Evolutionary conservation across 2,888 invertebrate species (phyloP), one percentile per base, ranked within the genome.

Genomic region (Chromoteleia sp.): DNA sequence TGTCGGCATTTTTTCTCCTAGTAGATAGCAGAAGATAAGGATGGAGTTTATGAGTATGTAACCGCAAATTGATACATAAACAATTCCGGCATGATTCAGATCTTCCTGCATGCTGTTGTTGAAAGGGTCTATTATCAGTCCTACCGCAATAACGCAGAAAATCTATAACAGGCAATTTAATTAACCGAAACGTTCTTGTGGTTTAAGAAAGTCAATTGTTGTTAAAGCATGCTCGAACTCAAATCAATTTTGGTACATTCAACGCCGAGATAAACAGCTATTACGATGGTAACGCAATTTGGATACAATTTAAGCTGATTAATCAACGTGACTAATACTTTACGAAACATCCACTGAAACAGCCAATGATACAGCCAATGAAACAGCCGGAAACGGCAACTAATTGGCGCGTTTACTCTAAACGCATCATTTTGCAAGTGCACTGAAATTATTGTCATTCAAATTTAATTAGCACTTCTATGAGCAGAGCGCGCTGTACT

Each of bases 31-130:
- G 83, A 94, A 89, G 67, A 95, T 92, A 82, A 95, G 87, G 52
- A 95, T 93, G 0, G 93, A 92, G 71, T 94, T 94, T 89, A 95
- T 94, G 83, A 95, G 93, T 86, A 95, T 94, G 89, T 93, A 95
- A 80, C 95, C 94, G 21, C 94, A 94, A 88, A 94, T 94, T 5
- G 95, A 93, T 3, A 94, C 94, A 91, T 94, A 95, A 89, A 95
- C 94, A 83, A 95, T 92, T 0, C 94, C 95, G 41, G 94, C 93
- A 87, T 95, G 93, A 30, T 82, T 77, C 21, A 91, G 93, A 89
- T 88, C 92, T 52, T 93, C 93, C 54, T 86, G 84, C 81, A 86
- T 84, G 39, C 75, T 68, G 14, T 93, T 92, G 86, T 93, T 93
- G 52, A 94, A 93, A 0, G 95, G 95, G 41, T 94, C 94, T 68